A percentile compares a stretch with the other conserved stretches of the same genome.
Conservation (phyloP, 2,797 vertebrate genomes). For the Choloepus didactylus region DNA sequence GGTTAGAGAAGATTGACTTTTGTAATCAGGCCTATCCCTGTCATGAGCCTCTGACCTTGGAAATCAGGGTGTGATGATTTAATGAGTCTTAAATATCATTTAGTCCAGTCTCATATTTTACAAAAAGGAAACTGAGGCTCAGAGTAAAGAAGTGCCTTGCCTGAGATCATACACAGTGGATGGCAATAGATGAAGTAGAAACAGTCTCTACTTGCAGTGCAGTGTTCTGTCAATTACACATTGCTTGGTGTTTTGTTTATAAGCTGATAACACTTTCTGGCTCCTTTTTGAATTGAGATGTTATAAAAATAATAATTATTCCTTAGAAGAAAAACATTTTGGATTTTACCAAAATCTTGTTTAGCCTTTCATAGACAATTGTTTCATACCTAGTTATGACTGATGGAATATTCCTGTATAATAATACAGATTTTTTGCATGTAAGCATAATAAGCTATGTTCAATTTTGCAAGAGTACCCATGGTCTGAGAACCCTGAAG, state of each 20-base stretch:
- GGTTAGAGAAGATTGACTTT: not conserved
- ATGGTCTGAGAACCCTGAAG: not conserved
- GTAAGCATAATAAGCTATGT: not conserved
- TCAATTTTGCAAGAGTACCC: not conserved
- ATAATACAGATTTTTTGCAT: not conserved
- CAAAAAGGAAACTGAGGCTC: not conserved
- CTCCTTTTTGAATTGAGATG: not conserved
- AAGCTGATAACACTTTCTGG: not conserved
- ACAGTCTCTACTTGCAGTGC: not conserved
- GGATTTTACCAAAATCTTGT: slow-evolving; percentile 25
- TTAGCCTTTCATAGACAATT: not conserved
- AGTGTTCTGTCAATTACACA: not conserved
- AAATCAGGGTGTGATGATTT: not conserved
- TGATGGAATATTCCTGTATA: not conserved
- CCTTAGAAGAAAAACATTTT: slow-evolving; percentile 42
- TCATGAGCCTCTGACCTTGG: not conserved
- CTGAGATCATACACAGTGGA: not conserved
- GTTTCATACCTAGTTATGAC: not conserved
- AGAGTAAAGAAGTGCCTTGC: not conserved
- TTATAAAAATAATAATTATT: not conserved
- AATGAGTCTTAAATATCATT: not conserved
- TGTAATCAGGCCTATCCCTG: not conserved
- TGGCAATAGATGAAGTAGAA: accelerated
- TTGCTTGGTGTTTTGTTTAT: not conserved
- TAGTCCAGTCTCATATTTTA: not conserved